Base-by-base conservation (phyloP, 2,113 vertebrate species). In the Syrmaticus mikado region DNA sequence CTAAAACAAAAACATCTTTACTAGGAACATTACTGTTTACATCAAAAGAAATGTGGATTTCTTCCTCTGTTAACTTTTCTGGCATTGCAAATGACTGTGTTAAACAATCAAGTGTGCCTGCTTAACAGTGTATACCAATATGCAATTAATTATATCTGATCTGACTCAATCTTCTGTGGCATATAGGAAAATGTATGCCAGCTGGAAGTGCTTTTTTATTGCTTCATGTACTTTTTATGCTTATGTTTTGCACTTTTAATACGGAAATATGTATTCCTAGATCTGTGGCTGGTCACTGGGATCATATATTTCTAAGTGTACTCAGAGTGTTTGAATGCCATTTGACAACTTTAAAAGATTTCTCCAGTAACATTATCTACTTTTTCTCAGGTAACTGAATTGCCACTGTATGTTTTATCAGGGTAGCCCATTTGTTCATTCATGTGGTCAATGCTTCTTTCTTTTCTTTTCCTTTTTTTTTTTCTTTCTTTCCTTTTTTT, bases 301-400 rank as follows among this genome's bases (percentile, higher is more conserved):
- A 67, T 85, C 36, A 36, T 6, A 0, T 55, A n/a, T 67, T 87
- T 79, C 58, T n/a, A 66, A 70, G n/a, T 24, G 11, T 80, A 28
- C 21, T 52, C 41, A 2, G 25, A 62, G 75, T 13, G 60, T 77
- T 93, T 73, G 76, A 55, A 28, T 82, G 67, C 25, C 3, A 32
- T 62, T 93, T 67, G 21, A 67, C 34, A 94, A 77, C 15, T 66
- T 55, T 1, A 21, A 55, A 80, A 58, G 19, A 30, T 72, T 77
- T 70, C 38, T 92, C 53, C 28, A 73, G 6, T 64, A 60, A 28
- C 13, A 21, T 3, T 82, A 12, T 17, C 21, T 65, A 3, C 32
- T 41, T 89, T 92, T 87, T 55, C 85, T 94, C 72, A 75, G 75
- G 68, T 87, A 91, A 91, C 60, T 80, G 82, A 86, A 83, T 77